These are phyloP conservation scores for Neoascia interrupta DNA, from an alignment of 2,888 invertebrate species.

Conservation along the genomic window DNA sequence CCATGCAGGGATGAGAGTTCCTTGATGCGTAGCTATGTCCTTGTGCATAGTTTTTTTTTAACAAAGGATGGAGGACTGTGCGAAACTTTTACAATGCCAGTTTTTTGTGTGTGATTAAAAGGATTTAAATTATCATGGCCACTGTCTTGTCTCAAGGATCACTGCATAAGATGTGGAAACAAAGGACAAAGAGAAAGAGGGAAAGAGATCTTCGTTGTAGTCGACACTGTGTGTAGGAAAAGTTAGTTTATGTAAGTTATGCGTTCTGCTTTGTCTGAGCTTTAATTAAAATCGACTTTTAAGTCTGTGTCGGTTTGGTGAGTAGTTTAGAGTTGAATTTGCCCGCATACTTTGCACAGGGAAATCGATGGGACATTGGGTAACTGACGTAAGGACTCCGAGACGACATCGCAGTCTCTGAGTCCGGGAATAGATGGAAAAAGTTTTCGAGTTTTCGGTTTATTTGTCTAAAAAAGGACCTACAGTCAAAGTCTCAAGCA, in stretches of 20 bases:
- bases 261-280: conserved; percentile 1
- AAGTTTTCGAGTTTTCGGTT: too few species aligned
- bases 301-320: conserved; percentile 12
- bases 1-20: not conserved
- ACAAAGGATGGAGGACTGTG: not conserved
- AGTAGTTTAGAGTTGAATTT: conserved; percentile 12
- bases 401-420: too few species aligned
- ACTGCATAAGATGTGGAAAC: conserved; percentile 20
- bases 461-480: too few species aligned
- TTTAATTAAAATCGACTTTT: conserved; percentile 55
- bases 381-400: too few species aligned
- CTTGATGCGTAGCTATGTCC: conserved; percentile 46
- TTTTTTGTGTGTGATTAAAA: conserved; percentile 59
- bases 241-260: conserved; percentile 43
- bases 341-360: too few species aligned
- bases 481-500: too few species aligned
- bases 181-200: conserved; percentile 3
- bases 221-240: conserved; percentile 2
- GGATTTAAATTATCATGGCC: conserved; percentile 53
- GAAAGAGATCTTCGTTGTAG: conserved; percentile 3
- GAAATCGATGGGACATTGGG: too few species aligned
- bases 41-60: conserved; percentile 39
- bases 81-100: conserved; percentile 34
- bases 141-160: conserved; percentile 55
- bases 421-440: too few species aligned